Percentiles rank a stretch among this genome's conserved stretches.
Conservation (phyloP, 1,140 invertebrate genomes). For the Drosophila lowei region DNA sequence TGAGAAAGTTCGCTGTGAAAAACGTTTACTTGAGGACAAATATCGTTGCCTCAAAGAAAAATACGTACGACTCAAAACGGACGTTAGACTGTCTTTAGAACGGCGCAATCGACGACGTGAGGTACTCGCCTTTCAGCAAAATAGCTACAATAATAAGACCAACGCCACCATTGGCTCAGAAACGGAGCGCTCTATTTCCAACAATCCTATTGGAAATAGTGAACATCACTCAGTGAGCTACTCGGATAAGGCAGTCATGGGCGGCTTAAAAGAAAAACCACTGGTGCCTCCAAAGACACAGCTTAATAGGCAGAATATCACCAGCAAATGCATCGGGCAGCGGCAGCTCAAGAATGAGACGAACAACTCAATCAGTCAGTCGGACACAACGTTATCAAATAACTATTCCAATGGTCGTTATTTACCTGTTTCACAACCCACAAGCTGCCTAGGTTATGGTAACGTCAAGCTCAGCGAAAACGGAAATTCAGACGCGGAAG, state of each 20-base stretch:
- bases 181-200: slow-evolving; percentile 89
- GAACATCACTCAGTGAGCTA: slow-evolving; percentile 76
- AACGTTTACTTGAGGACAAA: slow-evolving; percentile 89
- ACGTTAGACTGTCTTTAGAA: slow-evolving; percentile 88
- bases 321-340: slow-evolving; percentile 76
- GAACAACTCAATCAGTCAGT: slow-evolving; percentile 79
- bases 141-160: slow-evolving; percentile 44
- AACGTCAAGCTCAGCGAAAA: slow-evolving; percentile 64
- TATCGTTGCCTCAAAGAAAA: slow-evolving; percentile 92
- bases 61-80: slow-evolving; percentile 90
- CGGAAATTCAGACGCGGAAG: slow-evolving; percentile 73
- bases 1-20: slow-evolving; percentile 89
- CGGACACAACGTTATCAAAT: slow-evolving; percentile 80
- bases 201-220: slow-evolving; percentile 84
- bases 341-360: slow-evolving; percentile 72
- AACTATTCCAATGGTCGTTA: slow-evolving; percentile 71
- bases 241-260: slow-evolving; percentile 57
- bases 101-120: slow-evolving; percentile 85
- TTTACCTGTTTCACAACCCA: slow-evolving; percentile 26
- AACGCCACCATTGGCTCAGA: slow-evolving; percentile 88
- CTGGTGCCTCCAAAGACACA: slow-evolving; percentile 68
- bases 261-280: slow-evolving; percentile 50
- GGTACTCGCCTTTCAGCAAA: slow-evolving; percentile 83
- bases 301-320: slow-evolving; percentile 55
- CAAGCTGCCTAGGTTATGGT: not conserved